Base-by-base conservation (phyloP, 2,113 vertebrate species). In the Prionailurus bengalensis region DNA sequence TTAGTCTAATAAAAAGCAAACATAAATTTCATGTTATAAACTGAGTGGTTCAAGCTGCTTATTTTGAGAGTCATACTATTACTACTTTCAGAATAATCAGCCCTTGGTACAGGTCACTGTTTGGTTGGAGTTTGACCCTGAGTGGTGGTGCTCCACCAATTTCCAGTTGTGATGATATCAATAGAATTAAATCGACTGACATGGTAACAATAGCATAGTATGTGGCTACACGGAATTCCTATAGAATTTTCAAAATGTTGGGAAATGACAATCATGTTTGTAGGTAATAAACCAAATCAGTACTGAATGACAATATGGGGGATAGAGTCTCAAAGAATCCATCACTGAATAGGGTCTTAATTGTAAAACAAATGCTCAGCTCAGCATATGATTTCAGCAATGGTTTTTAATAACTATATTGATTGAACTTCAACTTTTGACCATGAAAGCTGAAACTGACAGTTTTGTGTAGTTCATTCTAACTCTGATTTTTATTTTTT, bases 401-500 rank as follows among this genome's bases (percentile, higher is more conserved):
- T 82, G 3, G 3, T 53, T 73, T 27, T 97, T 3, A 80, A 63
- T 48, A 91, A 45, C 93, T 23, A 13, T 53, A 85, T 86, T 70
- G 13, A 88, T 51, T 79, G 31, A 89, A 86, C 23, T 82, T 97
- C 92, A 95, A 92, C 23, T 31, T 95, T 96, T 97, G 10, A 12
- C 45, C 91, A 51, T 68, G 58, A 96, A 97, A 86, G 29, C 29
- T 66, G 53, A 96, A 92, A 86, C 12, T 79, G 73, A 58, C 16
- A 81, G 11, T 0, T 66, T 96, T 88, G 39, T 51, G 70, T 9
- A 86, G 55, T 51, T 78, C 16, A 21, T 86, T 79, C 21, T 8
- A 73, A 83, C 4, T 90, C n/a, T 61, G 5, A 45, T 39, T 95
- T 94, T 90, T 82, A 79, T 85, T 96, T 93, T 63, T 11, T 51